phyloP scores from a whole-genome alignment of 2,113 vertebrate genomes.

The Pygoscelis adeliae region DNA sequence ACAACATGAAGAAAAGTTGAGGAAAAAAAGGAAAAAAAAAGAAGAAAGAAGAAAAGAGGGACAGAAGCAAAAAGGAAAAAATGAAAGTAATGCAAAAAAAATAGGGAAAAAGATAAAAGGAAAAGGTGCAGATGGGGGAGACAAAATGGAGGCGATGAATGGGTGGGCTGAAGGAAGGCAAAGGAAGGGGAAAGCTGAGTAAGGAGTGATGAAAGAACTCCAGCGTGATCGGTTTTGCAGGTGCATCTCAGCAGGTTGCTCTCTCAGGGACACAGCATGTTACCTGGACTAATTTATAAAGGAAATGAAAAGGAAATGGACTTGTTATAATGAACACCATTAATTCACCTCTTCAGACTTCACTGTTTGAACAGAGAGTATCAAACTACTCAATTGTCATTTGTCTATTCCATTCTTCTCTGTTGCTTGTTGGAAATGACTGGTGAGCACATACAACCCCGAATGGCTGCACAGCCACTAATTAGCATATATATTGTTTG shows the following conservation, averaged over 20 bases:
- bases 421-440: conserved; percentile 66
- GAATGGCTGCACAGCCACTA: conserved; percentile 66
- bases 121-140: neutral
- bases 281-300: conserved; percentile 76
- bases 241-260: conserved; percentile 72
- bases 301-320: conserved; percentile 81
- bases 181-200: neutral
- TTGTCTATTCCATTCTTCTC: conserved; percentile 63
- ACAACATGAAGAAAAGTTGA: neutral
- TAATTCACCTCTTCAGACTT: conserved; percentile 75
- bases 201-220: conserved; percentile 18
- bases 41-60: neutral
- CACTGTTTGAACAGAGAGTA: conserved; percentile 72
- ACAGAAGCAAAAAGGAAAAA: neutral
- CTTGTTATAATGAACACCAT: conserved; percentile 76
- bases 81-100: neutral
- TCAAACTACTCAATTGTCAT: conserved; percentile 74
- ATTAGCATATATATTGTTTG: conserved; percentile 90
- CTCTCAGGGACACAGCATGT: conserved; percentile 70
- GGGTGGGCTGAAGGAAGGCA: neutral
- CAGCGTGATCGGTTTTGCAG: conserved; percentile 59
- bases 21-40: neutral
- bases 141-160: neutral
- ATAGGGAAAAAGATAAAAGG: neutral
- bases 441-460: conserved; percentile 50